Evolutionary conservation across 1,140 invertebrate species (phyloP).

Genomic region (Drosophila equinoxialis): DNA sequence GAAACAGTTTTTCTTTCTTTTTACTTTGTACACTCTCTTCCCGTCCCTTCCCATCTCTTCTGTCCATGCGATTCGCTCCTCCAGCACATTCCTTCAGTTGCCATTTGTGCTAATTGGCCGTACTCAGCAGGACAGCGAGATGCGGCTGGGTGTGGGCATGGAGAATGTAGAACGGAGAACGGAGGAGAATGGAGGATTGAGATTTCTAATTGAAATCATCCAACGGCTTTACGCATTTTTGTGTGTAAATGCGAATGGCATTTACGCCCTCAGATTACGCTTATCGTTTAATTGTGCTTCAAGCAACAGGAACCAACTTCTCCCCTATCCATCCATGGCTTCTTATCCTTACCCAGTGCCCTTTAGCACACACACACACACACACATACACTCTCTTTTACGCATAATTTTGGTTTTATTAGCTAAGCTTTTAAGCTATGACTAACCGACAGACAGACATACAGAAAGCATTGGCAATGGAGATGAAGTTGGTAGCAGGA

Average conservation of each 20-base stretch:
- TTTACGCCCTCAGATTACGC: slow-evolving; percentile 68
- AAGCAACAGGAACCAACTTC: slow-evolving; percentile 61
- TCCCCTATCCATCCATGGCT: slow-evolving; percentile 14
- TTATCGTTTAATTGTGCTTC: slow-evolving; percentile 75
- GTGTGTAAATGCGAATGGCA: slow-evolving; percentile 64
- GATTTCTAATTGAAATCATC: slow-evolving; percentile 70
- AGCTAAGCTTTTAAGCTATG: slow-evolving; percentile 76
- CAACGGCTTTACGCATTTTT: slow-evolving; percentile 73
- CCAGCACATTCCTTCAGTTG: background rate
- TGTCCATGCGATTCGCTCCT: no score
- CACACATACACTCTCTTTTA: slow-evolving; percentile 39
- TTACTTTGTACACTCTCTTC: slow-evolving; percentile 18
- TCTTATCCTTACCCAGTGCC: background rate
- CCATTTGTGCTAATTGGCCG: slow-evolving; percentile 76
- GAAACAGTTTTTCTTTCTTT: slow-evolving; percentile 74
- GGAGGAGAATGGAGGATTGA: slow-evolving; percentile 25
- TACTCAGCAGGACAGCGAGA: slow-evolving; percentile 50
- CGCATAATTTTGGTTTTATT: slow-evolving; percentile 78
- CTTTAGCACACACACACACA: background rate
- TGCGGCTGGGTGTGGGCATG: background rate
- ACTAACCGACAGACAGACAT: slow-evolving; percentile 48
- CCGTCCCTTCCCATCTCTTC: background rate
- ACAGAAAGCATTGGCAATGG: slow-evolving; percentile 9
- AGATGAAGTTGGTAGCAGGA: slow-evolving; percentile 17
- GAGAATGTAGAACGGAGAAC: no score